A percentile compares a stretch with the other conserved stretches of the same genome.
phyloP scores from a whole-genome alignment of 2,797 vertebrate species.

The Malurus leucopterus region DNA sequence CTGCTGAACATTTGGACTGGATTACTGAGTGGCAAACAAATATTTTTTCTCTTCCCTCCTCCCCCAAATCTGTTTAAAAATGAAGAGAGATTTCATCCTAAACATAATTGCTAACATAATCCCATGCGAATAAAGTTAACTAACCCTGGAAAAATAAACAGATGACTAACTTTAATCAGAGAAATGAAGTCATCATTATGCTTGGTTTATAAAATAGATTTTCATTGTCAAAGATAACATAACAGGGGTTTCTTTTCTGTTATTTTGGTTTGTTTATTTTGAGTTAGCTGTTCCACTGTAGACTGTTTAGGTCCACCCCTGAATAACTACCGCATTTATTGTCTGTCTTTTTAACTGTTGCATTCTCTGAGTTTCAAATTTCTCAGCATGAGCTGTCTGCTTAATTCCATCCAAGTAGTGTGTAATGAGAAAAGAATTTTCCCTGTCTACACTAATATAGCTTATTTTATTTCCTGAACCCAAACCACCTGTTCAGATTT shows the following conservation, averaged over 20 bases:
- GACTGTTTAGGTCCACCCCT: constrained; percentile 39
- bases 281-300: constrained; percentile 35
- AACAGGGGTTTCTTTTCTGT: neutral
- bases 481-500: constrained; percentile 73
- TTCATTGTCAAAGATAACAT: constrained; percentile 60
- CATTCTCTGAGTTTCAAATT: constrained; percentile 65
- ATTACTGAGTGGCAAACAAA: constrained; percentile 73
- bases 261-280: constrained; percentile 50
- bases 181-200: constrained; percentile 92
- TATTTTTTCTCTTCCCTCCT: constrained; percentile 76
- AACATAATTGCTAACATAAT: constrained; percentile 85
- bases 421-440: constrained; percentile 72
- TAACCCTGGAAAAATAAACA: constrained; percentile 91
- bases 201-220: constrained; percentile 83
- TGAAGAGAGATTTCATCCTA: constrained; percentile 60
- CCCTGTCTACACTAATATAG: constrained; percentile 63
- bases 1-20: constrained; percentile 68
- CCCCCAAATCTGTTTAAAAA: constrained; percentile 52
- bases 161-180: constrained; percentile 87
- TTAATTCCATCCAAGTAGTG: constrained; percentile 66
- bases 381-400: constrained; percentile 76
- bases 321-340: constrained; percentile 49
- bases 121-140: constrained; percentile 84
- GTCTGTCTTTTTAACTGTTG: constrained; percentile 64
- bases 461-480: constrained; percentile 67